Evolutionary conservation across 2,797 vertebrate species (phyloP).

Genomic region (Mormyrops attenuatus): DNA sequence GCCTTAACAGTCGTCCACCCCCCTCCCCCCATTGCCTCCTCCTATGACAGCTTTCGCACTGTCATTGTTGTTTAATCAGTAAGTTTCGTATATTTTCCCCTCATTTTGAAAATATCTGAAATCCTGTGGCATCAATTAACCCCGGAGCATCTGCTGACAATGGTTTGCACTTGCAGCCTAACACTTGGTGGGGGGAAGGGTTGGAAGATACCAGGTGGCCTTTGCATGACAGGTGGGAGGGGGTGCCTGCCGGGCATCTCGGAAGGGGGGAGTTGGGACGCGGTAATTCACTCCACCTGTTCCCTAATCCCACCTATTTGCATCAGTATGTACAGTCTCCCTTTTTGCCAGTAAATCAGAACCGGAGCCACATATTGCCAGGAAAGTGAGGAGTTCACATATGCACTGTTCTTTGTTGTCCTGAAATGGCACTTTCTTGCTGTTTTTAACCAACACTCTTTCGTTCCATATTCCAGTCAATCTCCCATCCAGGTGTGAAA

Average conservation of each 20-base stretch:
- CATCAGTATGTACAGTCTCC: not conserved
- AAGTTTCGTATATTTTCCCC: not conserved
- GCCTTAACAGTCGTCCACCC: not conserved
- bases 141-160: not conserved
- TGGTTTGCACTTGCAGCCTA: not conserved
- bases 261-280: not conserved
- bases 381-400: not conserved
- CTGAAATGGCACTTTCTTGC: not conserved
- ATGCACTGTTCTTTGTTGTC: not conserved
- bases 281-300: not conserved
- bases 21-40: not conserved
- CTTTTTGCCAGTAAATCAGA: not conserved
- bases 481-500: not conserved
- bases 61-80: not conserved
- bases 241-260: not conserved
- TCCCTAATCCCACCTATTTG: not conserved
- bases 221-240: not conserved
- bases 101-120: not conserved
- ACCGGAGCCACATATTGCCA: not conserved
- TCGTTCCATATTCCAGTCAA: not conserved
- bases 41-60: not conserved
- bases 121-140: conserved; percentile 11
- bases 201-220: not conserved
- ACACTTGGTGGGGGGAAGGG: not conserved
- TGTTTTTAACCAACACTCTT: not conserved